Base-by-base conservation (phyloP, 2,888 invertebrate species). In the Lepidocyrtoides sp. region DNA sequence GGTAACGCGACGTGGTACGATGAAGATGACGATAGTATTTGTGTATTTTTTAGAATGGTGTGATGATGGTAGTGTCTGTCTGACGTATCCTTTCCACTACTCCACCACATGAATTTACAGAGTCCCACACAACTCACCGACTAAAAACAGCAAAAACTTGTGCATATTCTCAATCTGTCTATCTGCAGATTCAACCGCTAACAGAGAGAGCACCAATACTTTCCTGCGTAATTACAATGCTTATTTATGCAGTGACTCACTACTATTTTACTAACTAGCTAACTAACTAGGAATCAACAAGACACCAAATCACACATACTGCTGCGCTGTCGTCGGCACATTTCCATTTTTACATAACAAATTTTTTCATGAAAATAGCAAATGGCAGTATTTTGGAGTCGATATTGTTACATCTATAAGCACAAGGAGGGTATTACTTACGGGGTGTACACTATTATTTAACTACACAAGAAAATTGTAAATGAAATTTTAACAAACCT, bases 61-160 rank as follows among this genome's bases (percentile, higher is more conserved):
- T 85, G 72, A 54, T 72, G 36, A n/a, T n/a, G n/a, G n/a, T n/a
- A n/a, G n/a, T n/a, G n/a, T n/a, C 36, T 36, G 48, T 69, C 29
- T 66, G 69, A 69, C 69, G 66, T 69, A 23, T 69, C 17, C 17
- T 36, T 36, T 8, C 17, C 1, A 51, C 12, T n/a, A 51, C 8
- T n/a, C 7, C 36, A 36, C 32, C 36, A 36, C 32, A 17, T 5
- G 0, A 29, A 26, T 63, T 1, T 8, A 63, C 29, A 26, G n/a
- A n/a, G 17, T 69, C 36, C 32, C 36, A 69, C 36, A 36, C 36
- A 32, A 69, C 32, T 36, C 66, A 36, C 36, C 66, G 36, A 10
- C 7, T 17, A 20, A 10, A 1, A 23, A 63, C 12, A 48, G 10
- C 48, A 48, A 48, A 14, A 14, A 10, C 48, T 14, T 12, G n/a